A percentile compares a stretch with the other conserved stretches of the same genome.
Conservation (phyloP, 1,140 invertebrate species). For the Solenopsis invicta region DNA sequence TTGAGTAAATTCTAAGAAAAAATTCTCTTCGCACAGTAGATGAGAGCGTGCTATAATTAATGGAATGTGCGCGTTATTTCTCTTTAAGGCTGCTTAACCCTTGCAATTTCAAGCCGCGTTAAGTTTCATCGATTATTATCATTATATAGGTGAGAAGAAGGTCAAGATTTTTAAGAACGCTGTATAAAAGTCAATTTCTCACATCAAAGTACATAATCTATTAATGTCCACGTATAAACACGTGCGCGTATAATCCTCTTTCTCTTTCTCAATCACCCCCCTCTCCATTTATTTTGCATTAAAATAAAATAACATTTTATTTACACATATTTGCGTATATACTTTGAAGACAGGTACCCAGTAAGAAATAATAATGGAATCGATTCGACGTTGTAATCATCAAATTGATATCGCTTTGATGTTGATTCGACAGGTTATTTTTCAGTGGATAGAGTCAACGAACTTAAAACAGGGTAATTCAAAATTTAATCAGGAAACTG, state of each 20-base stretch:
- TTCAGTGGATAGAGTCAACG: neutral
- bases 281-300: neutral
- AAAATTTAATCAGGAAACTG: constrained; percentile 11
- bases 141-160: constrained; percentile 36
- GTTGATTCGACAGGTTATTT: too few relatives aligned
- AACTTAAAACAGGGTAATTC: constrained; percentile 16
- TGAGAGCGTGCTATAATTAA: constrained; percentile 31
- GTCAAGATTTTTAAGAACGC: constrained; percentile 27
- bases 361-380: too few relatives aligned
- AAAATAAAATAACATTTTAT: neutral
- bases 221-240: neutral
- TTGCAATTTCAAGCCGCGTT: constrained; percentile 59
- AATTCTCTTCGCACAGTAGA: neutral
- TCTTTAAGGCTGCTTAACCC: constrained; percentile 48
- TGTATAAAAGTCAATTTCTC: constrained; percentile 37
- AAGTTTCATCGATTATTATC: constrained; percentile 53
- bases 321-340: neutral
- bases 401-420: too few relatives aligned
- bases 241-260: neutral
- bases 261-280: neutral
- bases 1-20: too few relatives aligned
- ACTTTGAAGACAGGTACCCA: neutral
- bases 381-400: too few relatives aligned
- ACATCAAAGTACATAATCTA: constrained; percentile 28
- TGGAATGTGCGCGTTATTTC: constrained; percentile 51